Evolutionary conservation across 2,888 invertebrate genomes (phyloP).

Genomic region (Auanema sp.): DNA sequence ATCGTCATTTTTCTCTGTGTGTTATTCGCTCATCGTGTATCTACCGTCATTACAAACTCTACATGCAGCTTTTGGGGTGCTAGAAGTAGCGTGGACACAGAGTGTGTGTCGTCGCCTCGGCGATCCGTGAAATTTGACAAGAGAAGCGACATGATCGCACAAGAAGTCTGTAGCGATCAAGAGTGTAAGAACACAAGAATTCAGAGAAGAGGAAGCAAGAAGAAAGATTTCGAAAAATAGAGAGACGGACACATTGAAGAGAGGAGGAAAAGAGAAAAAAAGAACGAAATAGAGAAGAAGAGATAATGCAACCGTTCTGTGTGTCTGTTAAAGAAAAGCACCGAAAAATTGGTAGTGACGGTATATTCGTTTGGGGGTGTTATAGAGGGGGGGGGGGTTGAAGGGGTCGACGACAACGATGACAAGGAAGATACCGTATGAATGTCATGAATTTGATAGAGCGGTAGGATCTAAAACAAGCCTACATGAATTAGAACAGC

Average conservation of each 20-base stretch:
- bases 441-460: no score
- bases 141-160: slow-evolving; percentile 18
- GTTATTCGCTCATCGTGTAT: no score
- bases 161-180: neutral
- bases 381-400: neutral
- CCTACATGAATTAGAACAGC: no score
- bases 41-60: no score
- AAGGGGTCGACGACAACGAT: neutral
- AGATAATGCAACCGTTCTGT: neutral
- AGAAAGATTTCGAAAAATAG: neutral
- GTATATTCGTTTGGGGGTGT: neutral
- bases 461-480: no score
- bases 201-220: neutral
- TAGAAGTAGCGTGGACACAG: slow-evolving; percentile 2
- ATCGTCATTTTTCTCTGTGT: no score
- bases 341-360: no score
- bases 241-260: neutral
- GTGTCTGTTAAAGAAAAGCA: no score
- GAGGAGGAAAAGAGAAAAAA: neutral
- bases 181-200: neutral
- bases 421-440: no score
- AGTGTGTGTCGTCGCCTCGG: slow-evolving; percentile 18
- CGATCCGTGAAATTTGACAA: slow-evolving; percentile 24
- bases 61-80: no score
- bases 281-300: neutral